These are phyloP conservation scores for Parauchenoglanis punctatus DNA, from an alignment of 2,797 vertebrate species.

Conservation along the genomic window DNA sequence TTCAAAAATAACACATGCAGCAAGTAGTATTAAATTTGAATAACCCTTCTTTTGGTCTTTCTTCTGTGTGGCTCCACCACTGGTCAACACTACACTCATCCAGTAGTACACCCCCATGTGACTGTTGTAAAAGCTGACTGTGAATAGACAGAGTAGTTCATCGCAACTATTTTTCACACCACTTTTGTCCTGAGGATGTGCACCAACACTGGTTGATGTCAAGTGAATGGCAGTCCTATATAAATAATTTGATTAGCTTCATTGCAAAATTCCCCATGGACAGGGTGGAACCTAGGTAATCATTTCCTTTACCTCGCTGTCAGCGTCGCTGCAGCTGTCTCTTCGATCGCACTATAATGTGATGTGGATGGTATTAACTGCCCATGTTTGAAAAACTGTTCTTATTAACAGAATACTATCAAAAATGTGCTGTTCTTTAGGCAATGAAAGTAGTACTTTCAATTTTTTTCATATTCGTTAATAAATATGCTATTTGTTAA, in stretches of 20 bases:
- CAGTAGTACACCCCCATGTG: background rate
- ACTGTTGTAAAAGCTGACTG: background rate
- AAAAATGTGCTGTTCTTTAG: background rate
- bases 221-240: background rate
- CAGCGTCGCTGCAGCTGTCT: background rate
- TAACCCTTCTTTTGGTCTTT: background rate
- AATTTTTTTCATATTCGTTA: background rate
- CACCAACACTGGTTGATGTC: background rate
- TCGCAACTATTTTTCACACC: background rate
- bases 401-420: background rate
- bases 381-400: background rate
- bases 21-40: background rate
- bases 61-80: background rate
- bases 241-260: background rate
- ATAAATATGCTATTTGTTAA: background rate
- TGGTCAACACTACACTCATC: no score
- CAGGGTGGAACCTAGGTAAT: background rate
- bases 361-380: background rate
- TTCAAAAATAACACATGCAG: background rate
- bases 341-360: background rate
- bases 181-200: background rate
- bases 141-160: background rate
- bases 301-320: no score
- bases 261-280: background rate
- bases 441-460: no score